A percentile compares a stretch with the other conserved stretches of the same genome.
These are phyloP conservation scores for Oryzias sinensis DNA, from an alignment of 2,797 vertebrate species.

Conservation along the genomic window DNA sequence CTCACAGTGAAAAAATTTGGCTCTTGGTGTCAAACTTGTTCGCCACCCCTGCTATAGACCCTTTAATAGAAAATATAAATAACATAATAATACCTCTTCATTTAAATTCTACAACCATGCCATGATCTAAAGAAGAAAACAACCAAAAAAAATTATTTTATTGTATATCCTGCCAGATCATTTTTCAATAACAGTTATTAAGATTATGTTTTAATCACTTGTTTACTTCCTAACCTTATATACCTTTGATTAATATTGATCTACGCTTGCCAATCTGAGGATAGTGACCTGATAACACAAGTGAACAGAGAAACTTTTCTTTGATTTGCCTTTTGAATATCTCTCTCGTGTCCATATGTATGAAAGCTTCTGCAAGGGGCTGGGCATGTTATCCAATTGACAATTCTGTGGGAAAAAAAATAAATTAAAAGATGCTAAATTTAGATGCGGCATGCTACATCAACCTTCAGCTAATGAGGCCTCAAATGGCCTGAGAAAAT, in stretches of 20 bases:
- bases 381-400: conserved; percentile 34
- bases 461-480: conserved; percentile 65
- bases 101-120: conserved; percentile 51
- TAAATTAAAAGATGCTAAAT: conserved; percentile 67
- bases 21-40: too few relatives aligned
- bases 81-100: conserved; percentile 39
- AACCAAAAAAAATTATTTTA: conserved; percentile 32
- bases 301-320: too few relatives aligned
- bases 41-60: too few relatives aligned
- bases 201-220: too few relatives aligned
- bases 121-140: conserved; percentile 32
- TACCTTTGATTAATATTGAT: conserved; percentile 16
- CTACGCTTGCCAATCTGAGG: too few relatives aligned
- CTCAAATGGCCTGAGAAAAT: conserved; percentile 68
- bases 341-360: conserved; percentile 3
- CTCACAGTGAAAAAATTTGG: too few relatives aligned
- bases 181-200: too few relatives aligned
- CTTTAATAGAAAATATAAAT: too few relatives aligned
- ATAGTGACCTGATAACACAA: too few relatives aligned
- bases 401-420: conserved; percentile 35
- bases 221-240: conserved; percentile 58
- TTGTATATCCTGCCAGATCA: too few relatives aligned
- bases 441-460: conserved; percentile 52
- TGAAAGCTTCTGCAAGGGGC: conserved; percentile 33
- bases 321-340: too few relatives aligned